Conservation (phyloP, 2,113 vertebrate species). For the Mellivora capensis region DNA sequence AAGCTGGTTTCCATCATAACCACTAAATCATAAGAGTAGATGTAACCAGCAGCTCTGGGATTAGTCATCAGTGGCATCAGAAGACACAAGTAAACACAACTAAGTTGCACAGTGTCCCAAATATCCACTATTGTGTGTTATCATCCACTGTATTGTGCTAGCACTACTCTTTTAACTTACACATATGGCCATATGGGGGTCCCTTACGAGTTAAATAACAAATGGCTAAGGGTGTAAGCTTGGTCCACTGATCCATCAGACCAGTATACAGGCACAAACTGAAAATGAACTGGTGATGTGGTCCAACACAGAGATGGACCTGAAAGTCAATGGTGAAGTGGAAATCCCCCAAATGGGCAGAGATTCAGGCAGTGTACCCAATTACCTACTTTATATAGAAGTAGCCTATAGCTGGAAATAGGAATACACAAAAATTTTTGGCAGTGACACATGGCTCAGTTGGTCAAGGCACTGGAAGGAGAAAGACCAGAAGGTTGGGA, state of each 20-base stretch:
- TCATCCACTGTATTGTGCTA: background rate
- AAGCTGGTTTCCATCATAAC: background rate
- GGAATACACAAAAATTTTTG: background rate
- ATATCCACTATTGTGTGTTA: background rate
- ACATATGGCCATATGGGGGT: background rate
- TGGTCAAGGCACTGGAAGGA: background rate
- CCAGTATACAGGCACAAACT: background rate
- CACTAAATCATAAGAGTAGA: background rate
- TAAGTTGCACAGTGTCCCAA: background rate
- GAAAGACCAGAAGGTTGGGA: background rate
- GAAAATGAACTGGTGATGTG: background rate
- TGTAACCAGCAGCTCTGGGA: background rate
- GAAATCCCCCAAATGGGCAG: background rate
- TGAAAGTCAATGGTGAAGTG: background rate
- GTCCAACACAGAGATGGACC: background rate
- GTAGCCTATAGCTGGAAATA: background rate
- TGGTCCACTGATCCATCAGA: background rate
- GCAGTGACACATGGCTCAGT: background rate
- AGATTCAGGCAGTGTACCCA: background rate
- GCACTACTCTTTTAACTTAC: background rate
- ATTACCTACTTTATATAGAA: background rate
- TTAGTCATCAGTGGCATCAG: background rate
- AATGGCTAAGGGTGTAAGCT: background rate
- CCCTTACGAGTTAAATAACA: background rate
- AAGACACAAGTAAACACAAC: background rate